Evolutionary conservation across 2,888 invertebrate species (phyloP), one percentile per base, ranked within the genome.

Genomic region (Aplocera efformata): DNA sequence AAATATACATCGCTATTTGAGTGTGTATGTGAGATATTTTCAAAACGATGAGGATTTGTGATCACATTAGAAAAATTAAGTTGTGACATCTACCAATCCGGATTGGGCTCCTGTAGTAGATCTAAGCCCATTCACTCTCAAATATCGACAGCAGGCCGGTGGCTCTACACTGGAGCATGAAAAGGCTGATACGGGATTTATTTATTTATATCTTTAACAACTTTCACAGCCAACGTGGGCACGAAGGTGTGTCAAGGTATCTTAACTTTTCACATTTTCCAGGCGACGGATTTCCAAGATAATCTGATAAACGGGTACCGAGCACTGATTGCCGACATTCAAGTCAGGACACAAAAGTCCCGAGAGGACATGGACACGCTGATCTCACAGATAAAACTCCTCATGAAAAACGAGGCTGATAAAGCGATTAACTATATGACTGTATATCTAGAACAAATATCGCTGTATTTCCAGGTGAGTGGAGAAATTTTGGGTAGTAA

Each of bases 391-490:
- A 85, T 88, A 41, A 88, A 88, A 48, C 64, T 88, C 0, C 73
- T 88, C 11, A 88, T 88, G 88, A 88, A 88, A 48, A 88, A 88
- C 34, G 88, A 88, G 54, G 88, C 88, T 1, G 88, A 88, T 37
- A 88, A 88, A 50, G 85, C 88, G 1, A 86, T 86, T 11, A 88
- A 86, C 56, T 88, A 88, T 48, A 88, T 88, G 88, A 86, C 88
- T 1, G 81, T 88, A 3, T 88, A 88, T 49, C 69, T 88, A 32
- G 88, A 88, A 59, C 88, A 88, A 53, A 88, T 88, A 50, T 88
- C 86, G 0, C 56, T 88, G 37, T 88, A 88, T 50, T 88, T 86
- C 56, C 88, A 88, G 74, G 88, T 86, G 50, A 50, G 47, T 17
- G 13, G 13, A 17, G 13, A 17, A 3, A 17, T 17, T 17, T 3